phyloP scores from a whole-genome alignment of 2,113 vertebrate genomes.

The Ornithorhynchus anatinus region DNA sequence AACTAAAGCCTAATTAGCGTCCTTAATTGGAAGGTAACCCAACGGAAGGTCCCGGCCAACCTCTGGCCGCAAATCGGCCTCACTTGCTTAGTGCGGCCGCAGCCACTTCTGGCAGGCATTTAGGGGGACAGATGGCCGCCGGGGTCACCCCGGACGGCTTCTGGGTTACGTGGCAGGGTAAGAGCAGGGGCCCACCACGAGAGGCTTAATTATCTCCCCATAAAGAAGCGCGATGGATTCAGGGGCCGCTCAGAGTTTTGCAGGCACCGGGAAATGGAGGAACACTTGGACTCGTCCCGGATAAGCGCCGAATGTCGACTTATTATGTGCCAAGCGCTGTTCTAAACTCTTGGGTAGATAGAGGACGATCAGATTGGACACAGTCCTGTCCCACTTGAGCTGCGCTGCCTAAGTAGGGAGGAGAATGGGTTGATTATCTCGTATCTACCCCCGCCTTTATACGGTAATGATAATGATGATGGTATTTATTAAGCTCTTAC shows the following conservation, averaged over 20 bases:
- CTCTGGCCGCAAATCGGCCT: constrained; percentile 15
- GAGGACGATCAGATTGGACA: no score
- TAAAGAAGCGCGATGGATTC: not conserved
- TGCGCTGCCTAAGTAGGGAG: no score
- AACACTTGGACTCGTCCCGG: no score
- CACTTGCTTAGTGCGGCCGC: constrained; percentile 16
- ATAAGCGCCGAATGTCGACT: no score
- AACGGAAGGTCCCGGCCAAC: constrained; percentile 9
- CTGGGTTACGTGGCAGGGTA: constrained; percentile 3
- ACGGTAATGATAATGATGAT: no score
- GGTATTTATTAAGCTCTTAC: no score
- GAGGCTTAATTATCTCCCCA: not conserved
- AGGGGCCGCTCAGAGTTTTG: not conserved
- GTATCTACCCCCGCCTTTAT: no score
- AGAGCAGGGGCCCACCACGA: not conserved
- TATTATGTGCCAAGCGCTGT: no score
- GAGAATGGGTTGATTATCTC: no score
- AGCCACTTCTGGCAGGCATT: constrained; percentile 32
- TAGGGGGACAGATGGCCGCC: constrained; percentile 48
- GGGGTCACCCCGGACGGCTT: constrained; percentile 13
- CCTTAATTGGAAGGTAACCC: constrained; percentile 39
- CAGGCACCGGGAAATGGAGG: not conserved
- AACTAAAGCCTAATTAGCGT: constrained; percentile 48
- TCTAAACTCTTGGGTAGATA: no score
- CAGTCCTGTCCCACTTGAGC: no score